Conservation (phyloP, 2,888 invertebrate species). For the Tenodera sinensis region DNA sequence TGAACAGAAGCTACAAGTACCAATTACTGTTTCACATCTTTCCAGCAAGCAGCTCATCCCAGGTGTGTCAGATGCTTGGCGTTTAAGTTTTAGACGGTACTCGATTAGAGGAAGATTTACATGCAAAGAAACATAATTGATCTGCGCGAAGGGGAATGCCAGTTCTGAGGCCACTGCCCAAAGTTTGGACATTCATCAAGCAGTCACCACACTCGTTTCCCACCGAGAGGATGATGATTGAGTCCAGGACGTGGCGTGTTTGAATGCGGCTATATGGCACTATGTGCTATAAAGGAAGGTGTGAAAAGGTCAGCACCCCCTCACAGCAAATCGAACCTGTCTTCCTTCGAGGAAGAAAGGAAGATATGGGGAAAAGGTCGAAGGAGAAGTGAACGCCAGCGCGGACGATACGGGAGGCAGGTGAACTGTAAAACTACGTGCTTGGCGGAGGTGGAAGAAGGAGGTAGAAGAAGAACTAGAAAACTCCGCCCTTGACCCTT, state of each 20-base stretch:
- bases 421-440: background rate
- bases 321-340: background rate
- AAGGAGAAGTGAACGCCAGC: background rate
- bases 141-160: background rate
- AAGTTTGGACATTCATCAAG: background rate
- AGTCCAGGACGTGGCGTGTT: background rate
- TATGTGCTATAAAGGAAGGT: conserved; percentile 1
- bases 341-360: background rate
- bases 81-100: too few species aligned
- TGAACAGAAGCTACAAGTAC: background rate
- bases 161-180: background rate
- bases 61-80: background rate
- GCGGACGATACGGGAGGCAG: background rate
- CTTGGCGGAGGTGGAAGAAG: background rate
- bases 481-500: conserved; percentile 13
- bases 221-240: background rate
- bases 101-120: background rate
- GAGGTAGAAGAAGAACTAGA: background rate
- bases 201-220: background rate
- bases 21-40: background rate
- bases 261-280: background rate
- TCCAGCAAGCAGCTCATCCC: background rate
- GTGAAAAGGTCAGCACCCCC: conserved; percentile 16
- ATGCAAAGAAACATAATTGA: too few species aligned
- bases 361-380: background rate